phyloP scores from a whole-genome alignment of 2,113 vertebrate genomes.

The Oceanites oceanicus region DNA sequence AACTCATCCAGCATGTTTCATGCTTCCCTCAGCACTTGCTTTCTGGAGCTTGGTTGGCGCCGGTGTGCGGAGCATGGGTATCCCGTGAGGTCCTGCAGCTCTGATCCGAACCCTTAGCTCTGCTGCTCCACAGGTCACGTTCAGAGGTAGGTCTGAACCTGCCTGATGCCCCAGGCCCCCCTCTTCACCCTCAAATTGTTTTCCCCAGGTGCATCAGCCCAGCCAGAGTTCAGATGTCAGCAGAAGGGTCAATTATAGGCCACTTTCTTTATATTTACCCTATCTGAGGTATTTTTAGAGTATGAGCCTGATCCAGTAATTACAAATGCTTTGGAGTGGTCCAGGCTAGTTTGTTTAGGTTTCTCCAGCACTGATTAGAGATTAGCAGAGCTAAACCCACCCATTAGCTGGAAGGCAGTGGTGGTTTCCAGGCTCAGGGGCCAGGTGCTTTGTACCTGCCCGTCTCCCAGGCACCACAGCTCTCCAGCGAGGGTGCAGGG shows the following conservation, averaged over 20 bases:
- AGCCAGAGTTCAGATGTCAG: constrained; percentile 4
- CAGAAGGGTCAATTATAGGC: constrained; percentile 22
- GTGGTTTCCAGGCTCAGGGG: neutral
- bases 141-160: neutral
- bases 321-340: constrained; percentile 1
- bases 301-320: constrained; percentile 1
- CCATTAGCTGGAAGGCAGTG: neutral
- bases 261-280: constrained; percentile 26
- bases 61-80: fast-evolving
- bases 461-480: neutral
- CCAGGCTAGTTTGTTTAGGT: constrained; percentile 26
- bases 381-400: constrained; percentile 24
- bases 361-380: constrained; percentile 29
- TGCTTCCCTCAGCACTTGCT: neutral
- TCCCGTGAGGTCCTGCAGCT: fast-evolving
- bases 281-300: constrained; percentile 22
- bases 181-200: neutral
- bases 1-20: neutral
- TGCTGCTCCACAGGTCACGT: neutral
- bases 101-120: neutral
- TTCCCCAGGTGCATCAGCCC: neutral
- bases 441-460: neutral
- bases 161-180: neutral
- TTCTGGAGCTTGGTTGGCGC: neutral
- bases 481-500: neutral